phyloP scores from a whole-genome alignment of 2,888 invertebrate species.

The Spisula subtruncata region DNA sequence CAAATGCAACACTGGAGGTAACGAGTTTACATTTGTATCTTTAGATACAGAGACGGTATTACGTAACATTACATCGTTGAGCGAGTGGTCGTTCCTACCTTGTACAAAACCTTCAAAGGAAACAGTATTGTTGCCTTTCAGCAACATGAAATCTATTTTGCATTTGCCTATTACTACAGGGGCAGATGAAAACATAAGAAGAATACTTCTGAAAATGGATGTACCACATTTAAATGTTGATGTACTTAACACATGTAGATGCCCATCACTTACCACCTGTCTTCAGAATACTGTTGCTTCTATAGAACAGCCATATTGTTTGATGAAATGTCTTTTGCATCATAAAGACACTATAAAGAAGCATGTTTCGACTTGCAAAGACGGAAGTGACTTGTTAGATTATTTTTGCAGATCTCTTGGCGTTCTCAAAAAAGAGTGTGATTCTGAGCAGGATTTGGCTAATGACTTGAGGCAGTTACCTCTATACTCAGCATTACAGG shows the following conservation, averaged over 20 bases:
- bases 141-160: not conserved
- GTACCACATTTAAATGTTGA: constrained; percentile 9
- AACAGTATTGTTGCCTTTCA: constrained; percentile 16
- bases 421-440: not conserved
- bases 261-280: not conserved
- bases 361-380: not conserved
- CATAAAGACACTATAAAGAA: not conserved
- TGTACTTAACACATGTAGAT: not conserved
- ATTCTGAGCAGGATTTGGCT: not conserved
- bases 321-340: constrained; percentile 31
- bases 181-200: not conserved
- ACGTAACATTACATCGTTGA: not conserved
- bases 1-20: not conserved
- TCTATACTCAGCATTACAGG: constrained; percentile 37
- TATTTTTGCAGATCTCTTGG: not conserved
- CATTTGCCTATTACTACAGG: not conserved
- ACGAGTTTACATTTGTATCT: not conserved
- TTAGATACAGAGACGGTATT: not conserved
- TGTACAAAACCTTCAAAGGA: not conserved
- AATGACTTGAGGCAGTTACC: constrained; percentile 33
- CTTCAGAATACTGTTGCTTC: constrained; percentile 10
- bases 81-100: constrained; percentile 37
- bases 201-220: constrained; percentile 11
- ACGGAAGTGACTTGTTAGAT: not conserved
- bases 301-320: constrained; percentile 5